Conservation (phyloP, 53 echinoderm and acorn worm species). For the Zoroaster sp. region DNA sequence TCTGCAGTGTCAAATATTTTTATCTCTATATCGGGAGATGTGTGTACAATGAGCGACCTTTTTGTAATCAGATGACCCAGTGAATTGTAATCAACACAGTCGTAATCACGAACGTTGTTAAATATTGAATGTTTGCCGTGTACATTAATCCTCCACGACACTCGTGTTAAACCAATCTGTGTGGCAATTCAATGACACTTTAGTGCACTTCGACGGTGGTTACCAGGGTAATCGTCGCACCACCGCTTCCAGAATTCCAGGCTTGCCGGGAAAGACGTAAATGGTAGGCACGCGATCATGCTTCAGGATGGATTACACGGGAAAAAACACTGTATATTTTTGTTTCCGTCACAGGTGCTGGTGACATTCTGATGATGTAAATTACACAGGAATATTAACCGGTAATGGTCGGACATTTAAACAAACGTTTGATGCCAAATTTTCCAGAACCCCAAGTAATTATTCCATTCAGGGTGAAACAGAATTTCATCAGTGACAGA, state of each 20-base stretch:
- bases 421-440: too few relatives aligned
- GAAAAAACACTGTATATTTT: not conserved
- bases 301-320: not conserved
- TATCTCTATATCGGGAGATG: not conserved
- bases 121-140: constrained; percentile 15
- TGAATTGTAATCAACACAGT: not conserved
- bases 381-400: not conserved
- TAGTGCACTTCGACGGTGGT: not conserved
- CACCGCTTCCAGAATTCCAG: not conserved
- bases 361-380: not conserved
- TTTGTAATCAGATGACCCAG: not conserved
- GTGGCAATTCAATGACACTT: not conserved
- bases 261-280: not conserved
- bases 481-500: not conserved
- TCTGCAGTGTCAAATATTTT: not conserved
- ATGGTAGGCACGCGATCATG: not conserved
- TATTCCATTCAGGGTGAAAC: not conserved
- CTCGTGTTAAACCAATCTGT: not conserved
- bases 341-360: not conserved
- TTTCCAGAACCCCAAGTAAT: not conserved
- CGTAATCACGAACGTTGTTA: not conserved
- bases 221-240: not conserved
- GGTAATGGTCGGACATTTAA: not conserved
- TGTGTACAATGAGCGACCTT: not conserved
- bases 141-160: not conserved